Percentiles rank a stretch among this genome's conserved stretches.
Conservation (phyloP, 2,888 invertebrate genomes). For the Chymomyza procnemis region DNA sequence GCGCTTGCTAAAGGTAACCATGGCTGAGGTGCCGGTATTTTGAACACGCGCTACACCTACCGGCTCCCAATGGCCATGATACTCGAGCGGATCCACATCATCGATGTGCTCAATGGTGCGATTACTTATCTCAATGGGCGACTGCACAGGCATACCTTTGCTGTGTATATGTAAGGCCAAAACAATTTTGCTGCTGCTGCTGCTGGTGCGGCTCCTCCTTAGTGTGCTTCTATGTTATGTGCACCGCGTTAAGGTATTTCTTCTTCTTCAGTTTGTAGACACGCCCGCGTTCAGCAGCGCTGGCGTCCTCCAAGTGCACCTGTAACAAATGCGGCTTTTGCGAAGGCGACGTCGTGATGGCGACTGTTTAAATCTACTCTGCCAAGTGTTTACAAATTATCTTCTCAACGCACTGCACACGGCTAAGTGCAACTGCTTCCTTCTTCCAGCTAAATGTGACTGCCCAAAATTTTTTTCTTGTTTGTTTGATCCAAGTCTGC, state of each 20-base stretch:
- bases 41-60: conserved; percentile 77
- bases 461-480: too few species aligned
- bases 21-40: conserved; percentile 79
- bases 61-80: conserved; percentile 79
- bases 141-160: conserved; percentile 77
- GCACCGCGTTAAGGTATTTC: conserved; percentile 68
- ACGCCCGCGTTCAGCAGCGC: conserved; percentile 74
- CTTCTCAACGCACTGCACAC: not conserved
- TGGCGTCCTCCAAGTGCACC: conserved; percentile 68
- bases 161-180: not conserved
- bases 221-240: conserved; percentile 63
- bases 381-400: conserved; percentile 48
- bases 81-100: conserved; percentile 78
- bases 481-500: too few species aligned
- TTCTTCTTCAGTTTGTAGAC: conserved; percentile 76
- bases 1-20: conserved; percentile 82
- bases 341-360: conserved; percentile 77
- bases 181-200: not conserved
- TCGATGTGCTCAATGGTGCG: conserved; percentile 78
- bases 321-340: conserved; percentile 64
- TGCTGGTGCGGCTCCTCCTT: not conserved
- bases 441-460: too few species aligned
- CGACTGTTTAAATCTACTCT: conserved; percentile 69
- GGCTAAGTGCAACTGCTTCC: too few species aligned
- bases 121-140: conserved; percentile 78